Percentiles rank a stretch among this genome's conserved stretches.
These are phyloP conservation scores for Ceratina japonica DNA, from an alignment of 1,140 invertebrate species.

Conservation along the genomic window DNA sequence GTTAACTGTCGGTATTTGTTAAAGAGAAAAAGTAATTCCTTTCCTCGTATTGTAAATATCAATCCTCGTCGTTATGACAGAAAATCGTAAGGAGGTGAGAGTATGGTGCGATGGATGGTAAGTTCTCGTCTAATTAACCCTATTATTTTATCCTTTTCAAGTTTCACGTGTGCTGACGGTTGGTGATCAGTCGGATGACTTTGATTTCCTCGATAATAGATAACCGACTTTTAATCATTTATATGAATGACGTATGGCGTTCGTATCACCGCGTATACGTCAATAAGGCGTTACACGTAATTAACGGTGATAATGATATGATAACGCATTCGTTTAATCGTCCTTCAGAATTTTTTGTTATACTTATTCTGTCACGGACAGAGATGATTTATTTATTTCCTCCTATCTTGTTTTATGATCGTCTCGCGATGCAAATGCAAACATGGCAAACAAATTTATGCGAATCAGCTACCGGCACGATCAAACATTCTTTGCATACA, in stretches of 20 bases:
- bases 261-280: not conserved
- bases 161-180: not conserved
- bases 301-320: not conserved
- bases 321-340: too few relatives aligned
- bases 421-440: not conserved
- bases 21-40: not conserved
- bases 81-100: slow-evolving; percentile 82
- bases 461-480: not conserved
- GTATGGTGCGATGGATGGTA: slow-evolving; percentile 98
- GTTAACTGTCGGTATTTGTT: not conserved
- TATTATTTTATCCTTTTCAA: not conserved
- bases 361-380: not conserved
- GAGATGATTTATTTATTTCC: not conserved
- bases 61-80: slow-evolving; percentile 65
- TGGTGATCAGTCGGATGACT: not conserved
- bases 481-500: not conserved
- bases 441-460: not conserved
- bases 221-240: not conserved
- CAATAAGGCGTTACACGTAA: not conserved
- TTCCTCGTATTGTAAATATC: not conserved
- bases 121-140: slow-evolving; percentile 69
- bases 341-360: not conserved
- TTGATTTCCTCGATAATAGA: slow-evolving; percentile 10
- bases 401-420: not conserved
- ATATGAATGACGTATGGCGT: not conserved